These are phyloP conservation scores for Zaprionus vittiger DNA, from an alignment of 1,140 invertebrate genomes.

Conservation along the genomic window DNA sequence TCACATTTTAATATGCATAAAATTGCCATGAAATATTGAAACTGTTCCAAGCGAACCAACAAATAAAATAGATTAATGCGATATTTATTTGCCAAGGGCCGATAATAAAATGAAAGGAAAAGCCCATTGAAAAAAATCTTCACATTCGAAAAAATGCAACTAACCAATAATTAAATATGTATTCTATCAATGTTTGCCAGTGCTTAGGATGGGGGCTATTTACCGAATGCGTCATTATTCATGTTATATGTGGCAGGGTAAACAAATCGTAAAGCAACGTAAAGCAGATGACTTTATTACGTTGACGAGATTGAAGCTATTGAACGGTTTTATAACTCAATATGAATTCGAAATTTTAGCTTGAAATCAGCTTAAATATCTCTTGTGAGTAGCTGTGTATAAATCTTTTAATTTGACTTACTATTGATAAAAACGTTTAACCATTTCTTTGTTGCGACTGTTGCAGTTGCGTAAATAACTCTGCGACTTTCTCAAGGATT, in stretches of 20 bases:
- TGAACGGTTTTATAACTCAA: neutral
- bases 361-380: no score
- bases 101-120: constrained; percentile 2
- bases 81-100: constrained; percentile 27
- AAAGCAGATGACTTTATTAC: neutral
- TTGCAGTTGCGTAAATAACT: constrained; percentile 11
- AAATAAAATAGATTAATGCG: constrained; percentile 40
- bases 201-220: neutral
- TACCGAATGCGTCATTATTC: neutral
- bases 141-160: neutral
- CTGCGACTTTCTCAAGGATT: constrained; percentile 12
- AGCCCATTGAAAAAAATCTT: neutral
- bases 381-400: neutral
- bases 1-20: constrained; percentile 44
- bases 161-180: constrained; percentile 13
- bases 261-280: neutral
- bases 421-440: neutral
- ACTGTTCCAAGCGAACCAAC: constrained; percentile 22
- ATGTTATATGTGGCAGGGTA: neutral
- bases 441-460: neutral
- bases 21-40: constrained; percentile 51
- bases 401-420: neutral
- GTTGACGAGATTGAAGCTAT: neutral
- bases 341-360: neutral
- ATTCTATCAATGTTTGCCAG: neutral